phyloP scores from a whole-genome alignment of 2,888 invertebrate genomes.

The Ceriagrion tenellum region DNA sequence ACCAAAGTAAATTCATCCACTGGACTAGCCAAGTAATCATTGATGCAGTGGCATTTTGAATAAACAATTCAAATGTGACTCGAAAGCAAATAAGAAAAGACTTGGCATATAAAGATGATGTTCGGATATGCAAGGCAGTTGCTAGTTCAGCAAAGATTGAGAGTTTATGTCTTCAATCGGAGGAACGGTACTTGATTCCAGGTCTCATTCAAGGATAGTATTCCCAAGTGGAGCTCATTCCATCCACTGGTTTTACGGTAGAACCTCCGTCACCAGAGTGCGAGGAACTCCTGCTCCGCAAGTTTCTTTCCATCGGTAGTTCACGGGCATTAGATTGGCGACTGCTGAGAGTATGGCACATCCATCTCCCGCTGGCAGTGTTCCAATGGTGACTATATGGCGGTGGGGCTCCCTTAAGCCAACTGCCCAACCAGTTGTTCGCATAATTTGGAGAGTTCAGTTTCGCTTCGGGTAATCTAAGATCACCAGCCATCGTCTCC shows the following conservation, averaged over 20 bases:
- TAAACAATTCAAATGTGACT: too few species aligned
- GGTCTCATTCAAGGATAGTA: background rate
- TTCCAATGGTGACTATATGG: background rate
- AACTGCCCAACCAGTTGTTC: background rate
- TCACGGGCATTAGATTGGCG: background rate
- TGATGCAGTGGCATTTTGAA: too few species aligned
- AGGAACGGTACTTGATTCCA: too few species aligned
- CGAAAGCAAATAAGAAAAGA: too few species aligned
- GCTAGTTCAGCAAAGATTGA: too few species aligned
- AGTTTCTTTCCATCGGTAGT: background rate
- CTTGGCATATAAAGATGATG: too few species aligned
- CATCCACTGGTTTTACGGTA: background rate
- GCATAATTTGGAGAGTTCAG: background rate
- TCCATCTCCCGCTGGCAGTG: background rate
- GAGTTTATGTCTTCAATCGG: too few species aligned
- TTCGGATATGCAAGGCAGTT: too few species aligned
- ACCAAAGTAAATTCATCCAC: too few species aligned
- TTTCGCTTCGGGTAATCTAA: background rate
- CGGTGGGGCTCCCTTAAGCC: background rate
- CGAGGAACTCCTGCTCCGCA: background rate
- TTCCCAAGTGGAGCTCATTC: background rate
- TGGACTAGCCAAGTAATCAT: too few species aligned
- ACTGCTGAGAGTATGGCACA: background rate
- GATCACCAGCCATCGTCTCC: background rate
- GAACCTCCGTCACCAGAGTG: background rate